Percentiles rank a stretch among this genome's conserved stretches.
Conservation (phyloP, 2,113 vertebrate species). For the Rousettus leschenaultii region DNA sequence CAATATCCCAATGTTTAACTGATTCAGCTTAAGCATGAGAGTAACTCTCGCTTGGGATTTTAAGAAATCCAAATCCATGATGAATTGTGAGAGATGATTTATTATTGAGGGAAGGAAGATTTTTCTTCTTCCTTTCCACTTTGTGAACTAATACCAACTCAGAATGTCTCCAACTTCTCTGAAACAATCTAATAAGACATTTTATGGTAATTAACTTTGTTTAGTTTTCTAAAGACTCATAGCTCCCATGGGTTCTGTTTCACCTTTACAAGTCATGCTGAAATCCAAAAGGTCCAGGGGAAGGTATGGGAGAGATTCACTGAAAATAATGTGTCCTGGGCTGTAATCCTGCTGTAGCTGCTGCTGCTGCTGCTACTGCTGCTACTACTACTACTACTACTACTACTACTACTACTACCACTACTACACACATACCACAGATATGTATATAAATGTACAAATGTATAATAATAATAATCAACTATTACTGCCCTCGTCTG, state of each 20-base stretch:
- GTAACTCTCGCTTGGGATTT: background rate
- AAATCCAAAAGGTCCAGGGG: background rate
- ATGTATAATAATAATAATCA: background rate
- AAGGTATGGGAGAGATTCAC: background rate
- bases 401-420: too few species aligned
- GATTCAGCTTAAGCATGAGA: background rate
- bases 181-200: background rate
- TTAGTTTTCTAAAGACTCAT: background rate
- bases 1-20: background rate
- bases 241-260: background rate
- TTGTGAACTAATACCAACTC: background rate
- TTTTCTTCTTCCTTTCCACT: background rate
- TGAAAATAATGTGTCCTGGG: background rate
- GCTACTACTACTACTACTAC: too few species aligned
- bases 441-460: background rate
- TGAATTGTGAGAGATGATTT: background rate
- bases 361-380: too few species aligned
- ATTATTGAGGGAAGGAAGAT: background rate
- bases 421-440: background rate
- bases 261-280: background rate
- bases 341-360: background rate
- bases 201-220: background rate
- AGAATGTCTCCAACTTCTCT: background rate
- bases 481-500: background rate
- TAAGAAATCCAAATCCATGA: background rate